phyloP scores from a whole-genome alignment of 2,888 invertebrate species.

The Nemapogon koenigi region DNA sequence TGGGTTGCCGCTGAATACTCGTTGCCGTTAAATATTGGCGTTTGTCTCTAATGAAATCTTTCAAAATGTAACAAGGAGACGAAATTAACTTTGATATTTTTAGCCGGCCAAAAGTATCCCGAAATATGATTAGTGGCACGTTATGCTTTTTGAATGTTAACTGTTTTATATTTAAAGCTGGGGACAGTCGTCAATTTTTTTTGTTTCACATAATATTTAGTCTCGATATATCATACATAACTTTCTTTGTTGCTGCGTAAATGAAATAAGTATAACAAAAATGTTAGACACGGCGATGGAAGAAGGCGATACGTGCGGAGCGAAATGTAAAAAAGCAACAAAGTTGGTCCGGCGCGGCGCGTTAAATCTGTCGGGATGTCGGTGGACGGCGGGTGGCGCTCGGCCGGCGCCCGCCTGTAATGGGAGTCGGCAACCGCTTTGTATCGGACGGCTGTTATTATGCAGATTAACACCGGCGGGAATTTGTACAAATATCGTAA shows the following conservation, averaged over 20 bases:
- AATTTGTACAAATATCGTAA: conserved; percentile 65
- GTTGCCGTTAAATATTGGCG: conserved; percentile 51
- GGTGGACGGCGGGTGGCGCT: conserved; percentile 31
- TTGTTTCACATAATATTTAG: no score
- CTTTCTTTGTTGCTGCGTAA: no score
- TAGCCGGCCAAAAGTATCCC: no score
- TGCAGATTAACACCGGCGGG: conserved; percentile 65
- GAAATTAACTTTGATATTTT: no score
- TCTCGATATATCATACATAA: no score
- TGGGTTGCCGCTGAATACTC: conserved; percentile 50
- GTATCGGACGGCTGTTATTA: conserved; percentile 52
- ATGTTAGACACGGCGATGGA: conserved; percentile 2
- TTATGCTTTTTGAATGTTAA: no score
- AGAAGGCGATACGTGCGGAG: conserved; percentile 2
- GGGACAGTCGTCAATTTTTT: no score
- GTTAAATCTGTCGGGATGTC: conserved; percentile 15
- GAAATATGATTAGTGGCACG: no score
- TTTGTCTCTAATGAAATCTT: conserved; percentile 22
- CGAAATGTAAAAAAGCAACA: no score
- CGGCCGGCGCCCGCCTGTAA: conserved; percentile 60
- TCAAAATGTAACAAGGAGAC: conserved; percentile 5
- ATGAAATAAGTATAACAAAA: no score
- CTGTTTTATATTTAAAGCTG: no score
- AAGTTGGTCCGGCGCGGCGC: conserved; percentile 1
- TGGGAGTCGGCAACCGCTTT: conserved; percentile 58